Percentiles rank a stretch among this genome's conserved stretches.
Evolutionary conservation across 2,797 vertebrate genomes (phyloP).

Genomic region (Orientallactaga sibirica): DNA sequence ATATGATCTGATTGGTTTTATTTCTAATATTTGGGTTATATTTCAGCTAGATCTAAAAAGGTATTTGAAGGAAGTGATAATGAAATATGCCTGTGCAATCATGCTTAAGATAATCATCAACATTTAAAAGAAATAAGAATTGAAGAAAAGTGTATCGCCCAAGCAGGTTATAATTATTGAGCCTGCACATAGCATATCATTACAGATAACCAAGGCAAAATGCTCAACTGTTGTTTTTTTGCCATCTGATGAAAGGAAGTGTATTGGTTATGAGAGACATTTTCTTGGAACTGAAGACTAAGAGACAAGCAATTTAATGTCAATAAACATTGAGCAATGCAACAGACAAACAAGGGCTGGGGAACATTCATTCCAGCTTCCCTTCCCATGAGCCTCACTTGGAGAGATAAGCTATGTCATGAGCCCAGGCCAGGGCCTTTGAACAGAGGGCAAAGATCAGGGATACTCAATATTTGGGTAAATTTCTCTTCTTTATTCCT

Average conservation of each 20-base stretch:
- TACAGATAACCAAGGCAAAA: not conserved
- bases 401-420: not conserved
- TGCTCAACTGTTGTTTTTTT: not conserved
- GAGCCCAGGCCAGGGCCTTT: not conserved
- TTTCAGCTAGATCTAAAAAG: not conserved
- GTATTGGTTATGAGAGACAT: not conserved
- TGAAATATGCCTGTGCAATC: not conserved
- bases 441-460: not conserved
- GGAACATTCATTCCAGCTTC: not conserved
- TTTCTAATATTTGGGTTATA: conserved; percentile 25
- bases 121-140: not conserved
- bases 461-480: not conserved
- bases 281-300: conserved; percentile 42
- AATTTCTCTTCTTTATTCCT: not conserved
- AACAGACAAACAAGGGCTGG: not conserved
- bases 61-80: not conserved
- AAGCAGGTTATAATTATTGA: not conserved
- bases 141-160: not conserved
- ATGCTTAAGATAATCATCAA: conserved; percentile 10
- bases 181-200: not conserved
- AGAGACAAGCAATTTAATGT: not conserved
- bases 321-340: conserved; percentile 40
- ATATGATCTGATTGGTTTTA: not conserved
- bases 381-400: conserved; percentile 1
- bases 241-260: not conserved